Conservation (phyloP, 53 echinoderm and acorn worm genomes). For the Antedon mediterranea region DNA sequence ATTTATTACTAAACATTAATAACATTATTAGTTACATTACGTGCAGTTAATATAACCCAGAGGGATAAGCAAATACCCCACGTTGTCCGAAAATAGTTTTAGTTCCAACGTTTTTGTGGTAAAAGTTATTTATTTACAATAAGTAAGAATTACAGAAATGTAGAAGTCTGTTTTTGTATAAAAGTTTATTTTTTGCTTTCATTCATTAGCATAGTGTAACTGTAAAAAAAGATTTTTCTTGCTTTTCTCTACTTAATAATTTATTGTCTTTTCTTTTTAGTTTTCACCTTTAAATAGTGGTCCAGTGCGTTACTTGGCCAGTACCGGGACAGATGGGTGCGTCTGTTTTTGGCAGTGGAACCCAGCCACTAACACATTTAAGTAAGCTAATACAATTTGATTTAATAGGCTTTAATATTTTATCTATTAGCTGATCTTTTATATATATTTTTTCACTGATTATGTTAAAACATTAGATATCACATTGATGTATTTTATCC, state of each 20-base stretch:
- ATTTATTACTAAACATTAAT: not conserved
- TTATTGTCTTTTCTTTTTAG: conserved; percentile 22
- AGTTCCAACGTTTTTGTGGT: too few species aligned
- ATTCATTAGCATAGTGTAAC: too few species aligned
- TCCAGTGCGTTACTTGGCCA: conserved; percentile 56
- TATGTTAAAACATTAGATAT: not conserved
- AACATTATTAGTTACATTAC: not conserved
- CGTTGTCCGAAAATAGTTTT: too few species aligned
- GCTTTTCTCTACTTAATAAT: too few species aligned
- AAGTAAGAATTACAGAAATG: too few species aligned
- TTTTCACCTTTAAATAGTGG: conserved; percentile 78
- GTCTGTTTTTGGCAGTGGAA: conserved; percentile 90
- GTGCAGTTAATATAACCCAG: not conserved
- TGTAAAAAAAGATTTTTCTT: too few species aligned
- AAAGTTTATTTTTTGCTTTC: too few species aligned
- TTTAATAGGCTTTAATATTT: not conserved
- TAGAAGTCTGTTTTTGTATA: too few species aligned
- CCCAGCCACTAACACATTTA: conserved; percentile 43
- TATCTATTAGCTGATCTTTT: too few species aligned
- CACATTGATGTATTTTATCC: not conserved
- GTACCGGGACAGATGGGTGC: conserved; percentile 78
- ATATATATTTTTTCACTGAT: too few species aligned
- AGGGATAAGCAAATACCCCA: not conserved
- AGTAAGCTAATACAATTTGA: conserved; percentile 32
- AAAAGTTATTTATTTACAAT: too few species aligned